These are phyloP conservation scores for Alloscopus bannaensis DNA, from an alignment of 2,888 invertebrate genomes.

Conservation along the genomic window DNA sequence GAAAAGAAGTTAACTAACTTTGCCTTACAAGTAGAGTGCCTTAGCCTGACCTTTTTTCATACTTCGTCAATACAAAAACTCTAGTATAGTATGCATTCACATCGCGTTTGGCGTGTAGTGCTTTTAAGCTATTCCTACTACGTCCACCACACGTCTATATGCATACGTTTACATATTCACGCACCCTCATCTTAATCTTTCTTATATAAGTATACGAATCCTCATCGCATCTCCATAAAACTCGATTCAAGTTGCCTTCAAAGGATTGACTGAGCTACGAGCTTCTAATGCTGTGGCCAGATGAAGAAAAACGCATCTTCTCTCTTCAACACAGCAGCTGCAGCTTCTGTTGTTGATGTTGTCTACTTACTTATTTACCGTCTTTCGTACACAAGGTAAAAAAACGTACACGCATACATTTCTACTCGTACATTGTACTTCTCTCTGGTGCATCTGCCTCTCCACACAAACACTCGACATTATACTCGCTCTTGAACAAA, in stretches of 20 bases:
- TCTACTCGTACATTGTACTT: not conserved
- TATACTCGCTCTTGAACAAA: no score
- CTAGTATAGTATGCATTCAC: not conserved
- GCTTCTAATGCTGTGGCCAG: not conserved
- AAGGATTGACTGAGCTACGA: slow-evolving; percentile 13
- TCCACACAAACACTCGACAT: no score
- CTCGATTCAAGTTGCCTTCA: not conserved
- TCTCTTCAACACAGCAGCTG: slow-evolving; percentile 5
- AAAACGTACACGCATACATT: not conserved
- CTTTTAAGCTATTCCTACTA: not conserved
- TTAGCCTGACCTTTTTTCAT: not conserved
- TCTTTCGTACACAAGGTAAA: not conserved
- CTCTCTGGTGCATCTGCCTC: not conserved
- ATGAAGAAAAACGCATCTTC: slow-evolving; percentile 14
- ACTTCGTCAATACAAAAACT: not conserved
- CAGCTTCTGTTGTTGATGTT: slow-evolving; percentile 22
- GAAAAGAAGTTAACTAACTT: not conserved
- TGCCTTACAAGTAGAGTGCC: not conserved
- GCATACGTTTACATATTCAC: slow-evolving; percentile 4
- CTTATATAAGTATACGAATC: not conserved
- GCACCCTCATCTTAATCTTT: no score
- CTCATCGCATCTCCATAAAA: not conserved
- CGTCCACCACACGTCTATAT: not conserved
- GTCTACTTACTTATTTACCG: slow-evolving; percentile 45
- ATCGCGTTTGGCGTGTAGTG: not conserved